Base-by-base conservation (phyloP, 1,140 invertebrate species). In the Drosophila bocqueti region DNA sequence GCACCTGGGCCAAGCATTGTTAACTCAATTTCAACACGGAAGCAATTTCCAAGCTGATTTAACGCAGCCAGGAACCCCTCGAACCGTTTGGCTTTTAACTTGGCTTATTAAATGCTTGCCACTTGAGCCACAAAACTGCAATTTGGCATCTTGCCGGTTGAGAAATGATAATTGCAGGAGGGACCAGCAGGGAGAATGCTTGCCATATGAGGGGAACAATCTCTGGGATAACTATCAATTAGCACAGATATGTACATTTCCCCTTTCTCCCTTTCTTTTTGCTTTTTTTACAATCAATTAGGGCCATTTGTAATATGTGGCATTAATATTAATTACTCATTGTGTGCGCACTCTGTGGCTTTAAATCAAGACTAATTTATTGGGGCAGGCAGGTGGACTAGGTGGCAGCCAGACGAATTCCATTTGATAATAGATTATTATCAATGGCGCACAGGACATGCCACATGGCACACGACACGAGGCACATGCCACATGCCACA, bases 11-110 rank as follows among this genome's bases (percentile, higher is more conserved):
- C 49, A 46, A 74, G 80, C 73, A 77, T 81, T 83, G 77, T 83
- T 87, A 87, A 87, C 83, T 87, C 80, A 83, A 87, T 87, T 87
- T 87, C 73, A 71, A 87, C 84, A 87, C 84, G 84, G 84, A 87
- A 83, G 80, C 83, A 87, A 82, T 80, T 83, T 74, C 45, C 76
- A 57, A 67, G 58, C 72, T 78, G 78, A 29, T 47, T 71, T 46
- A 67, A 67, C 60, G 80, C 69, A 67, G 45, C 79, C 80, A n/a
- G 36, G 36, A 38, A 5, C 71, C 47, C 11, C 15, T 50, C 1
- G 18, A 15, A 16, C 34, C 54, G 15, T 24, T 57, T 57, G 54
- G 52, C 52, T 55, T 55, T 55, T 21, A 38, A 55, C 52, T 64
- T 85, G 83, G 76, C 80, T 72, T 69, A 80, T 75, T 78, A 81